phyloP scores from a whole-genome alignment of 2,797 vertebrate genomes.

The Poeciliopsis turneri region DNA sequence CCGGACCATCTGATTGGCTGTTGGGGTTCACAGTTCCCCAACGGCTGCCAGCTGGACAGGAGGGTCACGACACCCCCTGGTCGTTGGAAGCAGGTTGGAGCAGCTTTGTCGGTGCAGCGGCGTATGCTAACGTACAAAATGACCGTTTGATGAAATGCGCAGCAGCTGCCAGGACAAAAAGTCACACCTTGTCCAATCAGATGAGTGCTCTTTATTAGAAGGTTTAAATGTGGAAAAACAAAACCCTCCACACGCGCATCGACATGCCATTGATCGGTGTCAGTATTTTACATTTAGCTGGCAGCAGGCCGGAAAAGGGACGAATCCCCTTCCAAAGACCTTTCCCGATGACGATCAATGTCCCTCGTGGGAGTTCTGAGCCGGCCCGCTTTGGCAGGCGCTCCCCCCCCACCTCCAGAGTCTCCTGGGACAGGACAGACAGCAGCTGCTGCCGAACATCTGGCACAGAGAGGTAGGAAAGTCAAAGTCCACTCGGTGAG shows the following conservation, averaged over 20 bases:
- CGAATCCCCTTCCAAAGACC: slow-evolving; percentile 73
- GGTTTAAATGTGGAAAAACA: slow-evolving; percentile 13
- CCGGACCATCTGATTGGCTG: slow-evolving; percentile 48
- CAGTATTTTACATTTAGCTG: slow-evolving; percentile 41
- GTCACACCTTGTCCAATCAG: slow-evolving; percentile 17
- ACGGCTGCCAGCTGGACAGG: slow-evolving; percentile 43
- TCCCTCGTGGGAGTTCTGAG: slow-evolving; percentile 55
- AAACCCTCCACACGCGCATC: slow-evolving; percentile 14
- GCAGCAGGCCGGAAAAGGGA: slow-evolving; percentile 56
- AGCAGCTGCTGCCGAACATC: slow-evolving; percentile 72
- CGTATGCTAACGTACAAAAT: slow-evolving; percentile 22
- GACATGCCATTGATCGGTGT: slow-evolving; percentile 30
- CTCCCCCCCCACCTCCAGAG: neutral
- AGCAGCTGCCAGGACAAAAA: slow-evolving; percentile 11
- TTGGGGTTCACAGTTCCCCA: slow-evolving; percentile 46
- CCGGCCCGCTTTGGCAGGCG: slow-evolving; percentile 54
- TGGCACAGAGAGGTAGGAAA: slow-evolving; percentile 61
- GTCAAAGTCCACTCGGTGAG: slow-evolving; percentile 57
- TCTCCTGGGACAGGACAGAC: slow-evolving; percentile 50
- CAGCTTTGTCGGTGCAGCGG: slow-evolving; percentile 26
- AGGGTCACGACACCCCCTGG: slow-evolving; percentile 42
- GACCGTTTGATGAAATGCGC: slow-evolving; percentile 27
- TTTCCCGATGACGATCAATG: slow-evolving; percentile 62
- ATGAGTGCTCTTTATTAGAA: slow-evolving; percentile 10
- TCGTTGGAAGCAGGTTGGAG: slow-evolving; percentile 55